Evolutionary conservation across 2,113 vertebrate genomes (phyloP), one percentile per base, ranked within the genome.

Genomic region (Amphiprion percula): DNA sequence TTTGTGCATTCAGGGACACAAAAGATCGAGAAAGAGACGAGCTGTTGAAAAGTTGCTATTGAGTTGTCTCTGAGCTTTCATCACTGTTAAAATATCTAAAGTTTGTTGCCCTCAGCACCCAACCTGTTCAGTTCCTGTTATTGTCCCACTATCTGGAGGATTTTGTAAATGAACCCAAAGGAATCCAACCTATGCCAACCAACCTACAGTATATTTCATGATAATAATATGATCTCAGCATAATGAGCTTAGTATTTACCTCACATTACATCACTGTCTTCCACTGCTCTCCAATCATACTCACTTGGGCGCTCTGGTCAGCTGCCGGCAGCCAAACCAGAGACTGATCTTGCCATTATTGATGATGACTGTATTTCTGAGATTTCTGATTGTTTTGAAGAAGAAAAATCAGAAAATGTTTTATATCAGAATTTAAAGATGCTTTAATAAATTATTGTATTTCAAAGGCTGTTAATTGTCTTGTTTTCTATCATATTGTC

Each of bases 371-470:
- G 91, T 92, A 83, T 76, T 90, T 87, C 85, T 90, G 90, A 93
- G 84, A 92, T 92, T 91, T 94, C 86, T 91, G 91, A 91, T 94
- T 86, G 85, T 95, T 95, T 95, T 91, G 93, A 93, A 90, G 91
- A 92, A 85, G 68, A 86, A 87, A 73, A 75, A 80, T 85, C 85
- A 87, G 91, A 89, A 92, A 91, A 91, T 94, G 94, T 96, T 96
- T 96, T 96, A 94, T 97, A 96, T 95, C 94, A 95, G 94, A 96
- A 96, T 95, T 96, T 96, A 96, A 96, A 96, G 92, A 95, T 94
- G 93, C 90, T 96, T 96, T 95, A 97, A 96, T 97, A 97, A 97
- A 97, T 97, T 96, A 97, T 96, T 97, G 93, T 92, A 94, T 91
- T 93, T 93, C 80, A 93, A 83, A 78, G 58, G 2, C 11, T 55